Evolutionary conservation across 23 tunicate genomes (phyloP).

Genomic region (Halocynthia roretzi): DNA sequence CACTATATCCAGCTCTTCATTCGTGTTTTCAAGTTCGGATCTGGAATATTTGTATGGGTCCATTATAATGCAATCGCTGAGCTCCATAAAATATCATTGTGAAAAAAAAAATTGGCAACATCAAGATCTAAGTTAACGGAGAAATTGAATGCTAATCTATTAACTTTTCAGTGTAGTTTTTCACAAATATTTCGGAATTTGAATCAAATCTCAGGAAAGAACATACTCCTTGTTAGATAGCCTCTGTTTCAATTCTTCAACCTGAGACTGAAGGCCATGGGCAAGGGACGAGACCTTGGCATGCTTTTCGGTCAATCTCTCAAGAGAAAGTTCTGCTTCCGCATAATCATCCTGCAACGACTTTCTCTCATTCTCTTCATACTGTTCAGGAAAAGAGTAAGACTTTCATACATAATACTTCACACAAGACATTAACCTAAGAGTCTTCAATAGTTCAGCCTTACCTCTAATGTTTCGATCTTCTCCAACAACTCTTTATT

Average conservation of each 20-base stretch:
- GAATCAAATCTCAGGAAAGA: neutral
- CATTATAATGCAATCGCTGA: neutral
- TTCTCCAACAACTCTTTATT: neutral
- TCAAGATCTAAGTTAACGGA: too few relatives aligned
- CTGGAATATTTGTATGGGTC: neutral
- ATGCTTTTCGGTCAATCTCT: neutral
- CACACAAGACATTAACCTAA: too few relatives aligned
- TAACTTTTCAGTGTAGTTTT: neutral
- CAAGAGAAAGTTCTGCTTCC: constrained; percentile 5
- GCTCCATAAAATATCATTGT: too few relatives aligned
- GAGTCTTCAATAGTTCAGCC: neutral
- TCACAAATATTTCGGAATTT: neutral
- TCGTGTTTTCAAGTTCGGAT: neutral
- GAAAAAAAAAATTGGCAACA: too few relatives aligned
- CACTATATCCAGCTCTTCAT: constrained; percentile 1
- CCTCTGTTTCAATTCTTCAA: neutral
- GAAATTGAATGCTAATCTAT: too few relatives aligned
- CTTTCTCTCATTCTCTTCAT: neutral
- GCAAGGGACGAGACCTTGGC: neutral
- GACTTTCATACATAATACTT: neutral
- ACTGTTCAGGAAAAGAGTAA: neutral
- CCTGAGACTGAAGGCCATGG: constrained; percentile 1
- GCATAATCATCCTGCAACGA: neutral
- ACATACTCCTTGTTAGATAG: neutral
- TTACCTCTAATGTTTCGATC: constrained; percentile 11